These are phyloP conservation scores for Empis livida DNA, from an alignment of 2,888 invertebrate species.

Conservation along the genomic window DNA sequence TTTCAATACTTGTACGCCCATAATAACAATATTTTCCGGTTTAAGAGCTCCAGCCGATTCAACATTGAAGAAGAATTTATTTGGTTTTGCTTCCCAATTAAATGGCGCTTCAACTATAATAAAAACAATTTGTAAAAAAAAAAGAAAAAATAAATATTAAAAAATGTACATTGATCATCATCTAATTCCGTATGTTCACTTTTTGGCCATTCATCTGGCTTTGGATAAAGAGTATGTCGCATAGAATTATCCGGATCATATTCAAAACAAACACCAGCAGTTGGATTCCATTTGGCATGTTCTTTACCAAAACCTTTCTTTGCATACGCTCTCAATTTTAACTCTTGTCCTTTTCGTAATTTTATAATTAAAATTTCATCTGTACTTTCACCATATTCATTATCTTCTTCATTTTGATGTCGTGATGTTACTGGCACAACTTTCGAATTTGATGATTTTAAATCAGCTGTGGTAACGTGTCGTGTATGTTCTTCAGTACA, in stretches of 20 bases:
- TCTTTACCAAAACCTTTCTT: slow-evolving; percentile 87
- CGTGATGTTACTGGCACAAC: slow-evolving; percentile 90
- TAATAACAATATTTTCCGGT: slow-evolving; percentile 93
- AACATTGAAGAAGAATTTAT: slow-evolving; percentile 94
- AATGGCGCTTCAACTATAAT: slow-evolving; percentile 63
- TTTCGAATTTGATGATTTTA: slow-evolving; percentile 80
- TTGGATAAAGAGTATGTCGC: slow-evolving; percentile 88
- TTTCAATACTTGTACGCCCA: slow-evolving; percentile 86
- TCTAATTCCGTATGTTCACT: slow-evolving; percentile 92
- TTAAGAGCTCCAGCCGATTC: slow-evolving; percentile 90
- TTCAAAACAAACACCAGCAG: slow-evolving; percentile 95
- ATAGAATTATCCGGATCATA: slow-evolving; percentile 98
- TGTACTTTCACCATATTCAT: slow-evolving; percentile 78
- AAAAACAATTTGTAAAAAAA: background rate
- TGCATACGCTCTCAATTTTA: slow-evolving; percentile 90
- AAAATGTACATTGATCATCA: slow-evolving; percentile 65
- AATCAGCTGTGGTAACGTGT: slow-evolving; percentile 92
- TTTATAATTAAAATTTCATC: slow-evolving; percentile 74
- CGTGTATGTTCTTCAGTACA: slow-evolving; percentile 89
- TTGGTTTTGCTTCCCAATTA: slow-evolving; percentile 89
- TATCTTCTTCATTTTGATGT: slow-evolving; percentile 81
- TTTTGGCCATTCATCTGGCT: slow-evolving; percentile 98
- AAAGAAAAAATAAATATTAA: background rate
- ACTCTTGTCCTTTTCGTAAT: slow-evolving; percentile 72
- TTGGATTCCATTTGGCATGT: slow-evolving; percentile 99